These are phyloP conservation scores for Limnephilus rhombicus DNA, from an alignment of 2,888 invertebrate species.

Conservation along the genomic window DNA sequence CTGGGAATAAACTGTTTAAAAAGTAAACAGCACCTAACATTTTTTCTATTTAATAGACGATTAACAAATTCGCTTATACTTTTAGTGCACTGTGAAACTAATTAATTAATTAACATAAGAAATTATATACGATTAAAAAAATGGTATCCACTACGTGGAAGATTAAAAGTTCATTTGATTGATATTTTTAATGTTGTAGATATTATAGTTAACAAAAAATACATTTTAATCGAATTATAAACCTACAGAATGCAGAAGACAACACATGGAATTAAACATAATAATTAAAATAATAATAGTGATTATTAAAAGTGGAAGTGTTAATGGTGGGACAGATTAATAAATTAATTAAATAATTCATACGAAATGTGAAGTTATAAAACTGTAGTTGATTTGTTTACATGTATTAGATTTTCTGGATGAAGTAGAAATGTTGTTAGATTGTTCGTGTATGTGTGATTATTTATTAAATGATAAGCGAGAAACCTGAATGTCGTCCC, in stretches of 20 bases:
- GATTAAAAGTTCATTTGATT: slow-evolving; percentile 43
- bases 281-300: slow-evolving; percentile 10
- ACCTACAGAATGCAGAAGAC: slow-evolving; percentile 20
- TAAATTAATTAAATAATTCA: slow-evolving; percentile 19
- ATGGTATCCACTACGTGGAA: slow-evolving; percentile 66
- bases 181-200: slow-evolving; percentile 38
- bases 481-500: not conserved
- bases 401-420: not conserved
- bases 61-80: slow-evolving; percentile 58
- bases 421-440: slow-evolving; percentile 21
- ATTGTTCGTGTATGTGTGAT: slow-evolving; percentile 7
- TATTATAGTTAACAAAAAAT: slow-evolving; percentile 15
- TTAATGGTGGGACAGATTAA: slow-evolving; percentile 11
- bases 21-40: slow-evolving; percentile 43
- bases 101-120: slow-evolving; percentile 53
- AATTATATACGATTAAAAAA: slow-evolving; percentile 58
- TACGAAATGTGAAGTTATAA: slow-evolving; percentile 9
- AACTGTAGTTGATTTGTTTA: slow-evolving; percentile 42
- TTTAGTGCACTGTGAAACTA: slow-evolving; percentile 62
- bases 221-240: slow-evolving; percentile 51
- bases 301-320: slow-evolving; percentile 11
- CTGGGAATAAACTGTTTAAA: slow-evolving; percentile 57
- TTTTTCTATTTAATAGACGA: slow-evolving; percentile 48
- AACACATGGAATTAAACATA: slow-evolving; percentile 11
- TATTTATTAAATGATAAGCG: not conserved